Evolutionary conservation across 2,797 vertebrate genomes (phyloP), one percentile per base, ranked within the genome.

Genomic region (Lophotriccus pileatus): DNA sequence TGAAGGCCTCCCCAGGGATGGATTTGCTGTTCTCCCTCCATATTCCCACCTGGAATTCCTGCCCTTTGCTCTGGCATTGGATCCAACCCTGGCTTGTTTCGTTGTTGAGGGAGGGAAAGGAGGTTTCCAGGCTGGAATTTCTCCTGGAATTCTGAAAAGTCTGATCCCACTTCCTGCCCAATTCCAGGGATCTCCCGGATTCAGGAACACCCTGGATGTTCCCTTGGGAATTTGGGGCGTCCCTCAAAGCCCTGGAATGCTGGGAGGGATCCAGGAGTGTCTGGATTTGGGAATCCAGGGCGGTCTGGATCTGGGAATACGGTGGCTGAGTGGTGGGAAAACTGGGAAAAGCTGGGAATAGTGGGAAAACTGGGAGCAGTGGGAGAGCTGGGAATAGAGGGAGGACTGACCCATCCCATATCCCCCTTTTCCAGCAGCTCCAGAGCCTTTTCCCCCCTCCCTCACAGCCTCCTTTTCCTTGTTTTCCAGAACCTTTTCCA

Each of bases 401-500:
- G 49, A 50, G 25, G 25, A 17, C 15, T 50, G 49, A 50, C 9
- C 15, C 27, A 4, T 28, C 10, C 28, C 7, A 7, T 47, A 24
- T 10, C 13, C 4, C 18, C 43, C 18, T 49, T 49, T 25, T 49
- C 34, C 30, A 20, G 12, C 23, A 49, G 47, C 47, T 49, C 47
- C 47, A 49, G 47, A 25, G 24, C 18, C 43, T 24, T 30, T 56
- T n/a, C n/a, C 76, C 76, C 56, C 13, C 4, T 24, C 56, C 39
- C 10, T 36, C 50, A 56, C 36, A 1, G 12, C 10, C 2, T 22
- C 78, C 44, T 59, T 91, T 95, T 53, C 94, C 91, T 96, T 94
- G 43, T 90, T 84, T 97, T 98, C 58, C 98, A 99, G 99, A 99
- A 99, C 97, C 99, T 99, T 98, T 99, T 99, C 98, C 99, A 99